Base-by-base conservation (phyloP, 2,113 vertebrate genomes). In the Nibea albiflora region DNA sequence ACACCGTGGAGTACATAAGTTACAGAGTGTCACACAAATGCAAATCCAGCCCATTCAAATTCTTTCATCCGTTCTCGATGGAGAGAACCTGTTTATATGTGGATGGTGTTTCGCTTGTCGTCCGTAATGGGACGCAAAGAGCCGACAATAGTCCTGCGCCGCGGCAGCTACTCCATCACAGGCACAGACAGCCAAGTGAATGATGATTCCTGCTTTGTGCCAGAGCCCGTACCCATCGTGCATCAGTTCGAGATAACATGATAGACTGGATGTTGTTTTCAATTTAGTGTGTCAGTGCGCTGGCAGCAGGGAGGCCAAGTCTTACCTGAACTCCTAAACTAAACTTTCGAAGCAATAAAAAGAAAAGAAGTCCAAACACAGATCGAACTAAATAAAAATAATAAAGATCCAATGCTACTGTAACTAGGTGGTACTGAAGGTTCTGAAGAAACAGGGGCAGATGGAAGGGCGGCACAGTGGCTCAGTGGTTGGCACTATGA, bases 161-260 rank as follows among this genome's bases (percentile, higher is more conserved):
- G 47, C 63, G 24, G 67, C 70, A 60, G 71, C 76, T 53, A 56
- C 70, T 92, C 88, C 76, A 90, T 91, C 88, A 90, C 86, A 69
- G 78, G 77, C 84, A 75, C 67, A 69, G 71, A 35, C 78, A 52
- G 77, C 46, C 42, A 19, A 35, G 78, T 88, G 85, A 92, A 60
- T 66, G 76, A 91, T 91, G 88, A 67, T 78, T 46, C 58, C 67
- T 22, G 54, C 54, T 73, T 56, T 66, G 72, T 67, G 65, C 72
- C 49, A 44, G 53, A 62, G 72, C 60, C 84, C 35, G 56, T 84
- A 79, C 73, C 85, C 83, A 77, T 71, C 78, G 58, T 83, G 67
- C 89, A 78, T 88, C 82, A 58, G 78, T 76, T 66, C 3, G 9
- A 72, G 63, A 77, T 56, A 65, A 76, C 75, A 69, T 54, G 75